These are phyloP conservation scores for Alaudala cheleensis DNA, from an alignment of 2,113 vertebrate genomes.

Conservation along the genomic window DNA sequence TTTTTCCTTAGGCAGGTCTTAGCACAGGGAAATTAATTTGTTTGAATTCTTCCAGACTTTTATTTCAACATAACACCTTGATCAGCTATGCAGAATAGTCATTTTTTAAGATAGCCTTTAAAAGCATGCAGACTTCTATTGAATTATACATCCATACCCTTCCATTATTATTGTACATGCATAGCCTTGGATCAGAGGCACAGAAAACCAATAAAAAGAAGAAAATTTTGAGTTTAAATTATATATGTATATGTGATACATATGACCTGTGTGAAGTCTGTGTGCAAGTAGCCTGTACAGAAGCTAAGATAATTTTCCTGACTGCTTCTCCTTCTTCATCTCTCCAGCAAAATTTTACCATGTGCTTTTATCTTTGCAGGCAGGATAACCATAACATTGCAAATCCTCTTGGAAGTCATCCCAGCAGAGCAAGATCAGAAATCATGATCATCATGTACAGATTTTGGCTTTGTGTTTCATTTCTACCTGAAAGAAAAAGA, in stretches of 20 bases:
- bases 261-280: neutral
- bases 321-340: neutral
- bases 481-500: neutral
- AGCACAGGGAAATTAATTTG: neutral
- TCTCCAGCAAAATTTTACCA: neutral
- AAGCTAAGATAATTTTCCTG: neutral
- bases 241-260: neutral
- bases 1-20: neutral
- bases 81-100: neutral
- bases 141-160: neutral
- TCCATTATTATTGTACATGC: neutral
- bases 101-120: neutral
- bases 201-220: neutral
- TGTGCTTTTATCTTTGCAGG: constrained; percentile 76
- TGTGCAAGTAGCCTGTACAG: neutral
- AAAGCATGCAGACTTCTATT: neutral
- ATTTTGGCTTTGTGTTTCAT: neutral
- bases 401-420: constrained; percentile 90
- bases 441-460: constrained; percentile 45
- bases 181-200: neutral
- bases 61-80: neutral
- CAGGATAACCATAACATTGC: constrained; percentile 78
- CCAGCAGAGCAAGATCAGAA: constrained; percentile 78
- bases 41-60: neutral
- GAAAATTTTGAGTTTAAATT: neutral